phyloP scores from a whole-genome alignment of 92 coral and sea anemone species.

The Actinernus sp. region DNA sequence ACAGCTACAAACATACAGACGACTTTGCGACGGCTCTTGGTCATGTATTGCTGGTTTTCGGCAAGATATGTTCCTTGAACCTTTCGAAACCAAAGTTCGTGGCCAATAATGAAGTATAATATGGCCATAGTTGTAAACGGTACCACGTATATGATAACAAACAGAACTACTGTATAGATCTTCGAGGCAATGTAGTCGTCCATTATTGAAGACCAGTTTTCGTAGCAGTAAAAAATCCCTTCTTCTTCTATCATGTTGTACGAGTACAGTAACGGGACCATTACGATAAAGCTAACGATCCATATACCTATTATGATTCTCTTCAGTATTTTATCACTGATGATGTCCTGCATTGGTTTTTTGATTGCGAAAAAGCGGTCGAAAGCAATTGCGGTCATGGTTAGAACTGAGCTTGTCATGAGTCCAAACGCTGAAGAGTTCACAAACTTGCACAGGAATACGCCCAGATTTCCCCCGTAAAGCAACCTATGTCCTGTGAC shows the following conservation, averaged over 20 bases:
- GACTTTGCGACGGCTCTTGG: slow-evolving; percentile 23
- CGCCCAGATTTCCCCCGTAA: slow-evolving; percentile 34
- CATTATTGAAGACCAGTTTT: slow-evolving; percentile 67
- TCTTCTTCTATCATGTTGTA: slow-evolving; percentile 21
- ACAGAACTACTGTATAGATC: slow-evolving; percentile 70
- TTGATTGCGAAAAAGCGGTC: slow-evolving; percentile 83
- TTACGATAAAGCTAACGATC: slow-evolving; percentile 62
- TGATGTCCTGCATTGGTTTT: slow-evolving; percentile 63
- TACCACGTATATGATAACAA: slow-evolving; percentile 68
- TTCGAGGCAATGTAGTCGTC: slow-evolving; percentile 40
- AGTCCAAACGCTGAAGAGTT: slow-evolving; percentile 56
- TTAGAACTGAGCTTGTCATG: slow-evolving; percentile 81
- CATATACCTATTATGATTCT: slow-evolving; percentile 55
- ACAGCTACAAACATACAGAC: slow-evolving; percentile 60
- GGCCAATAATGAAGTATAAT: slow-evolving; percentile 59
- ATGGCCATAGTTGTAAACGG: slow-evolving; percentile 70
- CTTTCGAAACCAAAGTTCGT: slow-evolving; percentile 71
- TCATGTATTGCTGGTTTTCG: slow-evolving; percentile 17
- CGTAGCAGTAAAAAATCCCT: slow-evolving; percentile 45
- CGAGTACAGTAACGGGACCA: slow-evolving; percentile 67
- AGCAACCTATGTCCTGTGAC: slow-evolving; percentile 23
- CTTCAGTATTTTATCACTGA: slow-evolving; percentile 43
- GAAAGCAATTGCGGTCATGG: slow-evolving; percentile 79
- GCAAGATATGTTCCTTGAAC: slow-evolving; percentile 62
- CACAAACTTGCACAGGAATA: slow-evolving; percentile 57